Evolutionary conservation across 2,888 invertebrate genomes (phyloP).

Genomic region (Argyra leucocephala): DNA sequence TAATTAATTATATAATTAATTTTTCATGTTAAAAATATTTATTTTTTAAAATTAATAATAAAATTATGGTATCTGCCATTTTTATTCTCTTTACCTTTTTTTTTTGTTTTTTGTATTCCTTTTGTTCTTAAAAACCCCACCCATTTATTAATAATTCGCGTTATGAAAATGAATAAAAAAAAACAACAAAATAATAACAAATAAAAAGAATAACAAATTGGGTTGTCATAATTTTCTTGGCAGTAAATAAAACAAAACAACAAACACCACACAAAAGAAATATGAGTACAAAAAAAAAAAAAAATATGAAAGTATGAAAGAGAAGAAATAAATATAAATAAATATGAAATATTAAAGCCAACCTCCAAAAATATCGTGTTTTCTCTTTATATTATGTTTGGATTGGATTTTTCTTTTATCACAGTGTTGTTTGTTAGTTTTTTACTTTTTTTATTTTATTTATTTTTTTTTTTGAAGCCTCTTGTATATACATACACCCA

Average conservation of each 20-base stretch:
- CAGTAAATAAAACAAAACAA: too few relatives aligned
- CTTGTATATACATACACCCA: too few relatives aligned
- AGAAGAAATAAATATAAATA: not conserved
- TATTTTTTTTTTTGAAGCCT: too few relatives aligned
- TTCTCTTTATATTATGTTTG: too few relatives aligned
- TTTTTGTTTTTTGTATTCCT: too few relatives aligned
- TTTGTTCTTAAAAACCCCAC: not conserved
- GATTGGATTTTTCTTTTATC: too few relatives aligned
- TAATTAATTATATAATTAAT: not conserved
- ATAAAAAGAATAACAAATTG: not conserved
- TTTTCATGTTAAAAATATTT: not conserved
- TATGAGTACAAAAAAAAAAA: not conserved
- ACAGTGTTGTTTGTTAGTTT: slow-evolving; percentile 11
- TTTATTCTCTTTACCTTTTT: too few relatives aligned
- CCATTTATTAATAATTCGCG: slow-evolving; percentile 6
- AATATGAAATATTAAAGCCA: slow-evolving; percentile 4
- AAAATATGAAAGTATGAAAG: not conserved
- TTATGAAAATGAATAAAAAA: not conserved
- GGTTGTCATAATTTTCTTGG: not conserved
- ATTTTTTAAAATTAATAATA: not conserved
- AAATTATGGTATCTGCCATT: not conserved
- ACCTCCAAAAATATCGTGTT: not conserved
- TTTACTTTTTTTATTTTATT: too few relatives aligned
- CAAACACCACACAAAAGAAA: too few relatives aligned
- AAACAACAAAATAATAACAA: not conserved